A percentile compares a stretch with the other conserved stretches of the same genome.
Conservation (phyloP, 2,113 vertebrate species). For the Tetrao urogallus region DNA sequence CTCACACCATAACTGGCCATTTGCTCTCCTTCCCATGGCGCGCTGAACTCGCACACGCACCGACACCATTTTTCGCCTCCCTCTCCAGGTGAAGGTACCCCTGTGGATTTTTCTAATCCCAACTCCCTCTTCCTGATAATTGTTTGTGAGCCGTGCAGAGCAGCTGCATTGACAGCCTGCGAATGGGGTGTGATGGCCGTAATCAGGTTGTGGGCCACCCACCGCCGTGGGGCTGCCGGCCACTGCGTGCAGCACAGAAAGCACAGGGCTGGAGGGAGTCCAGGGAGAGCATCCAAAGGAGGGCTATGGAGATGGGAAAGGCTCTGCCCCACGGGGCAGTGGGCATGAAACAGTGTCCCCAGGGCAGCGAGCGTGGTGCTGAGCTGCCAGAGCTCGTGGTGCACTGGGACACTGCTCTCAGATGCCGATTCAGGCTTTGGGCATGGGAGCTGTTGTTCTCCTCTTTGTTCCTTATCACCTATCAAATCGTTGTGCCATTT, state of each 20-base stretch:
- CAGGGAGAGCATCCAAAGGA: not conserved
- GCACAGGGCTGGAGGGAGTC: not conserved
- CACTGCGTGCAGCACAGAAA: not conserved
- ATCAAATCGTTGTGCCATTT: not conserved
- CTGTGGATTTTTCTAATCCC: conserved; percentile 69
- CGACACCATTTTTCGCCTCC: conserved; percentile 28
- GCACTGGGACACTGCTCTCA: too few species aligned
- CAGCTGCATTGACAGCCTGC: conserved; percentile 62
- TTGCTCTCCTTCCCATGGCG: not conserved
- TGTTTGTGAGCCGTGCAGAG: conserved; percentile 53
- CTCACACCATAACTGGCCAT: accelerated
- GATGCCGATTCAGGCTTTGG: not conserved
- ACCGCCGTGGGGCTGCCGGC: not conserved
- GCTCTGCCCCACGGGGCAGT: too few species aligned
- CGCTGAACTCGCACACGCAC: not conserved
- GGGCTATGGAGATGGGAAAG: not conserved
- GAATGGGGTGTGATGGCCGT: conserved; percentile 67
- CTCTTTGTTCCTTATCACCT: not conserved
- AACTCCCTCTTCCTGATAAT: conserved; percentile 70
- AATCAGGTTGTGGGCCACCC: conserved; percentile 49
- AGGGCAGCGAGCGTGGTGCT: not conserved
- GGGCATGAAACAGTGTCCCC: too few species aligned
- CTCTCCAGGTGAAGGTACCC: conserved; percentile 48
- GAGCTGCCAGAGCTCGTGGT: not conserved
- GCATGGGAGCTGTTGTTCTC: accelerated